Evolutionary conservation across 2,888 invertebrate species (phyloP), one percentile per base, ranked within the genome.

Genomic region (Lasioglossum pauxillum): DNA sequence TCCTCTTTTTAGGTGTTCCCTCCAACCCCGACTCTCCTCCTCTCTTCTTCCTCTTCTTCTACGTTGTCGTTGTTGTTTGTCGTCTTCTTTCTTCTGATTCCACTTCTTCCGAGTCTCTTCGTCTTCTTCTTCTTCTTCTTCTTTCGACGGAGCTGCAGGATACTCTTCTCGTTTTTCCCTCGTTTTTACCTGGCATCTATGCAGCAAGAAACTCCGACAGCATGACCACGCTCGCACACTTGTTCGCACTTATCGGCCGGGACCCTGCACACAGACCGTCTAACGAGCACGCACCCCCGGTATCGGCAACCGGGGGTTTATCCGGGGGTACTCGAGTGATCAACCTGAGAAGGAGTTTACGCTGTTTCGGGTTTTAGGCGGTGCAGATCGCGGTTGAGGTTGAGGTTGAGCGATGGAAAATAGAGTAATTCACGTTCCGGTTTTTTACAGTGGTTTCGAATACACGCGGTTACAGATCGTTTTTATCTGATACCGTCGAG

Each of bases 231-330:
- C 53, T 19, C 89, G 85, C 89, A 83, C 85, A 89, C 89, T 87
- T 89, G 78, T 85, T 85, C 87, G 73, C 85, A 78, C 87, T 87
- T 89, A 89, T 88, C 90, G 53, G 90, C 78, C 67, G 27, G 71
- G 75, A 77, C 82, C 76, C 77, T 78, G 89, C 60, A 16, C 60
- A 2, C 5, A 60, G 27, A 60, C 60, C 27, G 23, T 83, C 85
- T 89, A 89, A 87, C 89, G 90, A 89, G 88, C 89, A 87, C 89
- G 86, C 88, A 89, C 82, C 79, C 79, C 64, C 57, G 60, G 78
- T 84, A 83, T 84, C 84, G 78, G 57, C 46, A 27, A 31, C 60
- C 27, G 1, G 27, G 14, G 27, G 14, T 31, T 27, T 60, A 5
- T 31, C 27, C 14, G 27, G 5, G 60, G n/a, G 53, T n/a, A 31